Evolutionary conservation across 2,888 invertebrate genomes (phyloP), one percentile per base, ranked within the genome.

Genomic region (Drosophila setosimentum): DNA sequence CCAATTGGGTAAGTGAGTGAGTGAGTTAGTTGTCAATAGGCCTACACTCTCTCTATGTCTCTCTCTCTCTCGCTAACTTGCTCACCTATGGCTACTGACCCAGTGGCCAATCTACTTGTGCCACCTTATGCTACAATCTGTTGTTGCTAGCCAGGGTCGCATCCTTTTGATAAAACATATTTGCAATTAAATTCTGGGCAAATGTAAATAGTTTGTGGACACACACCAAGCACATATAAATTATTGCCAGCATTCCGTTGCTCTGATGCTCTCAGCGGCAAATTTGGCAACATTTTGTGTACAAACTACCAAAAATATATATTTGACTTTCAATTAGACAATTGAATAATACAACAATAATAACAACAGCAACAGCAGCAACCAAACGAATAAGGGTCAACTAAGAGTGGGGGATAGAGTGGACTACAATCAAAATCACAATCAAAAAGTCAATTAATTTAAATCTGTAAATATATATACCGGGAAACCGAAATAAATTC

Each of bases 241-340:
- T 88, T 86, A 86, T 72, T 66, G 80, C 7, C 32, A 29, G 30
- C 11, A n/a, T 18, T 27, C n/a, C 11, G 35, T 35, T 48, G 42
- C 32, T 68, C 48, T 79, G 80, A 79, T 87, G 77, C 71, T 21
- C 16, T 16, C 27, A 78, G 68, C 80, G 76, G 72, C 76, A 75
- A 45, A 24, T 2, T 45, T 16, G 45, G 45, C 16, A 89, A 87
- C 82, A 80, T 88, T 76, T 76, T 71, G 29, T 82, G 68, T 82
- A 89, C 74, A 81, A 82, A 54, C 73, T 79, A 71, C 68, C 73
- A 76, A 73, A 78, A 78, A 73, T 81, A 32, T 90, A 71, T 90
- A 73, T 90, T 88, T 88, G 90, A 86, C 87, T 83, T 86, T 77
- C 87, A 87, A 90, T 87, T 88, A 87, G 89, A 86, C 81, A 90